These are phyloP conservation scores for Epizoanthus fatuus DNA, from an alignment of 92 coral and sea anemone genomes.

Conservation along the genomic window DNA sequence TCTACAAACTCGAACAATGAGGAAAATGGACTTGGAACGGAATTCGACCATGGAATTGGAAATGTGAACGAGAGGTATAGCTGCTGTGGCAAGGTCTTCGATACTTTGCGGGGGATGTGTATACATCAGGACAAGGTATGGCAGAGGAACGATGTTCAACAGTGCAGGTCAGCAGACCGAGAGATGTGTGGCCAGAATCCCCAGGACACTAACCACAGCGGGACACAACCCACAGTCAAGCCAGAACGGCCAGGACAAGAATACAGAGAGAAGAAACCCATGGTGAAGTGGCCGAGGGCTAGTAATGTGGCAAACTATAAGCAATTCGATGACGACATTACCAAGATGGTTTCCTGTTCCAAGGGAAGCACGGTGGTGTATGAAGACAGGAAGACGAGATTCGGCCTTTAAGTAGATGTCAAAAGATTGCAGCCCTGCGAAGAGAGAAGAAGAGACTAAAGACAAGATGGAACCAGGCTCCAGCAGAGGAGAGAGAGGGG, in stretches of 20 bases:
- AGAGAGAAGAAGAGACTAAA: constrained; percentile 1
- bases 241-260: too few species aligned
- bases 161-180: constrained; percentile 2
- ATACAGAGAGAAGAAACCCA: constrained; percentile 10
- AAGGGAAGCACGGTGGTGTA: constrained; percentile 3
- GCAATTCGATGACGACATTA: constrained; percentile 20
- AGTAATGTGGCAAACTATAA: constrained; percentile 24
- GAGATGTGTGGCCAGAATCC: neutral
- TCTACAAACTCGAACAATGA: too few species aligned
- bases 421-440: neutral
- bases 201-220: constrained; percentile 24
- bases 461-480: neutral
- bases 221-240: constrained; percentile 10
- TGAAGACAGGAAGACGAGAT: neutral
- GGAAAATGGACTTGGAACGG: too few species aligned
- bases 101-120: neutral
- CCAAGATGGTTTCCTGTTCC: constrained; percentile 9
- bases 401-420: neutral
- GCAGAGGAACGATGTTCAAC: neutral
- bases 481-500: too few species aligned
- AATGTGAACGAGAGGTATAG: too few species aligned
- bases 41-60: too few species aligned
- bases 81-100: too few species aligned
- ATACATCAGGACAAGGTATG: constrained; percentile 20
- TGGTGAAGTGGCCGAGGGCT: constrained; percentile 17